These are phyloP conservation scores for Limanda limanda DNA, from an alignment of 2,113 vertebrate species.

Conservation along the genomic window DNA sequence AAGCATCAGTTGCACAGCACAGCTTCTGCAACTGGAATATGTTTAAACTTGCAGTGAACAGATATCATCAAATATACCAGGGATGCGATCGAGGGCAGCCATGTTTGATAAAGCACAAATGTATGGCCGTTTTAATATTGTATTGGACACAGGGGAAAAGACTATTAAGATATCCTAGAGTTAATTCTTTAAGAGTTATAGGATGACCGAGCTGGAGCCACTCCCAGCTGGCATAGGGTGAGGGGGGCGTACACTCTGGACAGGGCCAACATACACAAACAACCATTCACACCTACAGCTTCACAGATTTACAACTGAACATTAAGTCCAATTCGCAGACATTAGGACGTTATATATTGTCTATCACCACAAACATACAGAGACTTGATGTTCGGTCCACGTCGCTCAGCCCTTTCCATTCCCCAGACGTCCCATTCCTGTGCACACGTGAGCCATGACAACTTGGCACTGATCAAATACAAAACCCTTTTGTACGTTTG, in stretches of 20 bases:
- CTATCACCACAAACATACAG: neutral
- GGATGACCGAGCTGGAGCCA: no score
- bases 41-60: neutral
- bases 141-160: no score
- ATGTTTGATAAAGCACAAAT: neutral
- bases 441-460: neutral
- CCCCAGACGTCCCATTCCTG: neutral
- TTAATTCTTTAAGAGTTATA: no score
- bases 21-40: no score
- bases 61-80: neutral
- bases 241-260: no score
- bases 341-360: neutral
- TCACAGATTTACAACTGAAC: neutral
- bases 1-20: no score
- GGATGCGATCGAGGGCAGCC: neutral
- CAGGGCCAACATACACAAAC: no score
- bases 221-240: no score
- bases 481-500: neutral
- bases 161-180: no score
- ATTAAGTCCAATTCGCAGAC: neutral
- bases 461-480: neutral
- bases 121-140: no score
- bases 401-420: neutral
- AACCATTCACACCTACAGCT: no score
- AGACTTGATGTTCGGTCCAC: neutral